Evolutionary conservation across 2,888 invertebrate species (phyloP).

Genomic region (Erebia epiphron): DNA sequence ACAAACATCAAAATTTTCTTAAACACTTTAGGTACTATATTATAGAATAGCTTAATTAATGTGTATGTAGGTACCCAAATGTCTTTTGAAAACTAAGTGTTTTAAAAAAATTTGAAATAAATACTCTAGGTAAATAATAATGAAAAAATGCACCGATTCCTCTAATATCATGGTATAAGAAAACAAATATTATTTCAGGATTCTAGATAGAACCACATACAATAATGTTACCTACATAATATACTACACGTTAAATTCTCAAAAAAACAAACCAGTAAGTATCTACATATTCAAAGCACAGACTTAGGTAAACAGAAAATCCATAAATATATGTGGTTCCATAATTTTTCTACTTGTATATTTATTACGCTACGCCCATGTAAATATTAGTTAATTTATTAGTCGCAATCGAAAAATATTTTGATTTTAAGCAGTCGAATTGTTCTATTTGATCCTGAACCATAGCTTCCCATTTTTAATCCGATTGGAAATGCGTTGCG

Average conservation of each 20-base stretch:
- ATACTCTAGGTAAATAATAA: too few relatives aligned
- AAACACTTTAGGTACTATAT: neutral
- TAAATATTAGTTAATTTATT: too few relatives aligned
- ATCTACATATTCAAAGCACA: neutral
- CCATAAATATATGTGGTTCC: too few relatives aligned
- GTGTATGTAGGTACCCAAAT: neutral
- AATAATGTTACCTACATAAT: neutral
- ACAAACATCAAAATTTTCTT: neutral
- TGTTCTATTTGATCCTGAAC: neutral
- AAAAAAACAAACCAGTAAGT: too few relatives aligned
- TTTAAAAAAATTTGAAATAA: too few relatives aligned
- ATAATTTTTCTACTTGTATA: neutral
- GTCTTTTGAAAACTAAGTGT: neutral
- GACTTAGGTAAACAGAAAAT: too few relatives aligned
- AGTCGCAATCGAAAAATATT: too few relatives aligned
- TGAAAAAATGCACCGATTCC: too few relatives aligned
- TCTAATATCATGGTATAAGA: too few relatives aligned
- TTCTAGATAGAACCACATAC: too few relatives aligned
- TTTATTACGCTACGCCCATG: neutral
- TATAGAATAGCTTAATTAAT: neutral
- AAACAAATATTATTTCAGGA: too few relatives aligned
- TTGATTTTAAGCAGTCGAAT: too few relatives aligned
- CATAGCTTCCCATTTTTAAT: neutral
- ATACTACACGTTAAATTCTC: neutral
- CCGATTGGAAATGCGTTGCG: neutral